Evolutionary conservation across 2,113 vertebrate species (phyloP).

Genomic region (Zeus faber): DNA sequence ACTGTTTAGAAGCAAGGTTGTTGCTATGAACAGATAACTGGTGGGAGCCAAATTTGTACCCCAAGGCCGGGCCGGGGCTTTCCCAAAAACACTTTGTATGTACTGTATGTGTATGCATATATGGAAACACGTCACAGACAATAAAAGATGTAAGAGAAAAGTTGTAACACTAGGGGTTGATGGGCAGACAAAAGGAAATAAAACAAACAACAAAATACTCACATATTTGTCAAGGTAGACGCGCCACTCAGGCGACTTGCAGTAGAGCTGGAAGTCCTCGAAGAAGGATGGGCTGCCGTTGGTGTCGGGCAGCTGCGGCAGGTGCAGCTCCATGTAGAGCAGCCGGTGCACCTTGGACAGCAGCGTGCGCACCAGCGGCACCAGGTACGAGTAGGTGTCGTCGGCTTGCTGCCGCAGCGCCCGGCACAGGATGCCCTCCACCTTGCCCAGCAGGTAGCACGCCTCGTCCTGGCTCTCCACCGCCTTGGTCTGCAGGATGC

Average conservation of each 20-base stretch:
- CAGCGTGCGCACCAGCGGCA: slow-evolving; percentile 90
- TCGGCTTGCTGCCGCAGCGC: slow-evolving; percentile 85
- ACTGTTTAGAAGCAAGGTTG: no score
- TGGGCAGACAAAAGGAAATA: no score
- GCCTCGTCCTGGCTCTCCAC: slow-evolving; percentile 92
- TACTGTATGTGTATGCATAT: no score
- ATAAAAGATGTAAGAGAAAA: no score
- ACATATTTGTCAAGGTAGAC: slow-evolving; percentile 98
- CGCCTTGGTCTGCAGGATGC: slow-evolving; percentile 92
- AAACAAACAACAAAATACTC: slow-evolving; percentile 46
- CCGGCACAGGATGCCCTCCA: slow-evolving; percentile 87
- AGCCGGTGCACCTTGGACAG: slow-evolving; percentile 92
- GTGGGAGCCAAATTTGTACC: no score
- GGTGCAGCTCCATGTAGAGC: slow-evolving; percentile 94
- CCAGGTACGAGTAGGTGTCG: slow-evolving; percentile 91
- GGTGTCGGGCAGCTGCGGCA: slow-evolving; percentile 90
- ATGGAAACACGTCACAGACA: no score
- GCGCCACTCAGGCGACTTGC: slow-evolving; percentile 89
- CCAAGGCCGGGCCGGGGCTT: no score
- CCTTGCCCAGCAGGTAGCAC: slow-evolving; percentile 89
- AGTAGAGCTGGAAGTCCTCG: slow-evolving; percentile 96
- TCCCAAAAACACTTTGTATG: no score
- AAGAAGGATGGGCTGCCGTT: slow-evolving; percentile 95
- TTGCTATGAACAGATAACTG: no score
- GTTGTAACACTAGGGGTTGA: no score